Evolutionary conservation across 2,113 vertebrate species (phyloP), one percentile per base, ranked within the genome.

Genomic region (Cyprinodon variegatus): DNA sequence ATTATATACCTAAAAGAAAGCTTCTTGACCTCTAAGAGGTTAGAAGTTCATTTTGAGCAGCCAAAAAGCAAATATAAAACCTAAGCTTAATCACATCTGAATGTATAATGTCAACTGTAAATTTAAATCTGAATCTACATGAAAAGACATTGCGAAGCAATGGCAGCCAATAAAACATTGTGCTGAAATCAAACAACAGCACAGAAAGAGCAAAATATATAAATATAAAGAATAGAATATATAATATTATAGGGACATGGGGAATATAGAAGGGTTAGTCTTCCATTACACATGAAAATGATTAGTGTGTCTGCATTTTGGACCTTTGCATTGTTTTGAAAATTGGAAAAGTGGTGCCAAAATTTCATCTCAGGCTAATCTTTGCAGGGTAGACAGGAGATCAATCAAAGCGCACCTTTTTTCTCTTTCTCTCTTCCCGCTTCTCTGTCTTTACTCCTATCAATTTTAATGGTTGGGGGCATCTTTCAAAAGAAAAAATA

Each of bases 381-480:
- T 95, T 90, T 94, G 92, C 69, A 88, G 46, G 74, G 69, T 71
- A 76, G 90, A 93, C 87, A 83, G 69, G 46, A 92, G 94, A 97
- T 97, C 96, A 95, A 94, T 95, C 93, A 96, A 94, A 92, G 93
- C 90, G 89, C 87, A 90, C 85, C 88, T 95, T 94, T 92, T 36
- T 40, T 40, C 14, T 10, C 43, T 46, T 72, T 71, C 61, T 71
- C 80, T 62, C 92, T 95, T 95, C 15, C 43, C 61, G 76, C 74
- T 59, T 69, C 80, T 57, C 92, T 96, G 95, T 95, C 93, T 95
- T 94, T 91, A 92, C 93, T 94, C 90, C 93, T 94, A 95, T 96
- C 95, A 96, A 94, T 97, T 97, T 96, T 95, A 96, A 97, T 95
- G 94, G 94, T 93, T 95, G 92, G 94, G 93, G 93, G 95, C 96